Evolutionary conservation across 64 coral and sea anemone genomes (phyloP), one percentile per base, ranked within the genome.

Genomic region (Dendrophyllia cribrosa): DNA sequence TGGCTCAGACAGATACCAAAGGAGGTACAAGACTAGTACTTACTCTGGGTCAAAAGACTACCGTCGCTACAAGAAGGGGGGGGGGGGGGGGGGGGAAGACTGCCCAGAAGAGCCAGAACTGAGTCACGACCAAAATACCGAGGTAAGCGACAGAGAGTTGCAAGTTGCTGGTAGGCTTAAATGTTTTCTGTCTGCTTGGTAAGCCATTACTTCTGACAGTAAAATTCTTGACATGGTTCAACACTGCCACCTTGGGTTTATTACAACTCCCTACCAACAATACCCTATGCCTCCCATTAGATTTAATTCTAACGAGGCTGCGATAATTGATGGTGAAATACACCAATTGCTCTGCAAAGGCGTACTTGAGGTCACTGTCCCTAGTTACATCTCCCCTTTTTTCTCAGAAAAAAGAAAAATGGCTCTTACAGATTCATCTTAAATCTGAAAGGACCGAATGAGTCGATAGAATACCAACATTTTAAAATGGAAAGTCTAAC

Each of bases 371-470:
- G 61, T 66, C 48, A 89, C 70, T 77, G 76, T 66, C 74, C 72
- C 62, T 66, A 49, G 20, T 74, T 79, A 66, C 52, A n/a, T 89
- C 22, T 76, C 66, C 0, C 26, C 43, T 47, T 76, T 76, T 89
- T 89, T 19, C 60, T 78, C 52, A 26, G 51, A 6, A 70, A 58
- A 13, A 87, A 87, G 69, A 70, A 70, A 59, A 72, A 87, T 87
- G 69, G 85, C 55, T 63, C 60, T 68, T 90, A 66, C 52, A 50
- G 74, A 53, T 56, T 71, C 14, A 90, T 90, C 77, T 58, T 90
- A 59, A 90, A 90, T 80, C 76, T 90, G 53, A 90, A 59, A 70
- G 48, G 59, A 90, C 62, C 81, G 75, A 90, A 90, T 81, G 76
- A 61, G 64, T 25, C 63, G n/a, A 66, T 90, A 53, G 75, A 80